phyloP scores from a whole-genome alignment of 1,140 invertebrate species.

The Theocolax elegans region DNA sequence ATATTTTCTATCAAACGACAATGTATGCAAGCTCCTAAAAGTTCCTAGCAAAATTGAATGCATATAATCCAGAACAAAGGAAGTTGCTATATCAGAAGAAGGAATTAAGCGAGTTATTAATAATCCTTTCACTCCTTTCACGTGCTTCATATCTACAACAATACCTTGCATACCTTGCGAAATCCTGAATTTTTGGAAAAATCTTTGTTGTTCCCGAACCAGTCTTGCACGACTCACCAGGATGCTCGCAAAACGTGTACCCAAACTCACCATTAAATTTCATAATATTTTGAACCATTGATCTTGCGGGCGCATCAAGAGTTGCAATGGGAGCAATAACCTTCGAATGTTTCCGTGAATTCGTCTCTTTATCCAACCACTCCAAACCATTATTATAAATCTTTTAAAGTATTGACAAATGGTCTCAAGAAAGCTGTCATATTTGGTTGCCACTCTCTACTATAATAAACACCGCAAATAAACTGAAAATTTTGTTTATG shows the following conservation, averaged over 20 bases:
- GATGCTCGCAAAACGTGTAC: slow-evolving; percentile 36
- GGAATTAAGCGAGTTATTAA: slow-evolving; percentile 30
- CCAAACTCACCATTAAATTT: slow-evolving; percentile 36
- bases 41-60: slow-evolving; percentile 38
- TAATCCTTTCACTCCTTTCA: slow-evolving; percentile 34
- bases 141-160: slow-evolving; percentile 1
- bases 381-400: slow-evolving; percentile 9
- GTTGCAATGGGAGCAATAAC: slow-evolving; percentile 32
- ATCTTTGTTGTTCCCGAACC: neutral
- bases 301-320: slow-evolving; percentile 39
- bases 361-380: slow-evolving; percentile 1
- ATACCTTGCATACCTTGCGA: slow-evolving; percentile 22
- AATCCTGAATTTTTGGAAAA: slow-evolving; percentile 15
- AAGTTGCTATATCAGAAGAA: slow-evolving; percentile 26
- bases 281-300: slow-evolving; percentile 28
- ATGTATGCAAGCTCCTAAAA: slow-evolving; percentile 18
- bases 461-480: slow-evolving; percentile 27
- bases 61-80: slow-evolving; percentile 40
- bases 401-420: neutral
- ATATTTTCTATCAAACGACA: slow-evolving; percentile 31
- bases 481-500: slow-evolving; percentile 30
- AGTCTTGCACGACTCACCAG: slow-evolving; percentile 14
- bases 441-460: slow-evolving; percentile 19
- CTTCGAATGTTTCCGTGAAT: neutral
- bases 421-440: slow-evolving; percentile 34